These are phyloP conservation scores for Graphium colonna DNA, from an alignment of 2,888 invertebrate genomes.

Conservation along the genomic window DNA sequence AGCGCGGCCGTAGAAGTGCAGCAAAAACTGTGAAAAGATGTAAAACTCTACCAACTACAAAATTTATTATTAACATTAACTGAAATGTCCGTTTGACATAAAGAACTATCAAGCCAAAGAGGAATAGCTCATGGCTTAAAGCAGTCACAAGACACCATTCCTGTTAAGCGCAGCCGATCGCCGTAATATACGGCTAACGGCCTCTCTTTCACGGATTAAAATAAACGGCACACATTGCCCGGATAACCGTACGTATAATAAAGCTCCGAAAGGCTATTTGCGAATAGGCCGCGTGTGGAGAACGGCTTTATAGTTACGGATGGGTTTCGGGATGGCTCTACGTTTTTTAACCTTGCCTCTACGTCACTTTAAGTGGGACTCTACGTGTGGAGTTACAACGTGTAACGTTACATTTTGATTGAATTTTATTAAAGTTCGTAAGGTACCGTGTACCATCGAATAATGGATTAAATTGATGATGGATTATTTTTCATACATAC, in stretches of 20 bases:
- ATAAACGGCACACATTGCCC: slow-evolving; percentile 10
- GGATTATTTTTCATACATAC: no score
- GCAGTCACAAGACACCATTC: no score
- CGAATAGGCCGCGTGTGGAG: slow-evolving; percentile 8
- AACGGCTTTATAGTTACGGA: slow-evolving; percentile 4
- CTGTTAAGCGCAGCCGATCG: neutral
- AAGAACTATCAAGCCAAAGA: neutral
- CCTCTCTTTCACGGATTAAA: slow-evolving; percentile 11
- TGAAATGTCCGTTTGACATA: neutral
- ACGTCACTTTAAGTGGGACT: neutral
- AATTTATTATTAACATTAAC: no score
- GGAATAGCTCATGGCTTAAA: neutral
- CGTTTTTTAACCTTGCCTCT: neutral
- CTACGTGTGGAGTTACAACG: neutral
- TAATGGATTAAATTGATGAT: no score
- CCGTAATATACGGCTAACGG: slow-evolving; percentile 9
- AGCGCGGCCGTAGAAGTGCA: no score
- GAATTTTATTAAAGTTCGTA: no score
- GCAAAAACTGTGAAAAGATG: no score
- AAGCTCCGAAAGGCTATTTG: slow-evolving; percentile 6
- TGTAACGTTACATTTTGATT: no score
- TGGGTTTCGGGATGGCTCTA: neutral
- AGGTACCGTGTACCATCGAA: no score
- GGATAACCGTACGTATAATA: slow-evolving; percentile 10
- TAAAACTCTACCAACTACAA: no score